phyloP scores from a whole-genome alignment of 1,140 invertebrate genomes.

The Sitophilus oryzae region DNA sequence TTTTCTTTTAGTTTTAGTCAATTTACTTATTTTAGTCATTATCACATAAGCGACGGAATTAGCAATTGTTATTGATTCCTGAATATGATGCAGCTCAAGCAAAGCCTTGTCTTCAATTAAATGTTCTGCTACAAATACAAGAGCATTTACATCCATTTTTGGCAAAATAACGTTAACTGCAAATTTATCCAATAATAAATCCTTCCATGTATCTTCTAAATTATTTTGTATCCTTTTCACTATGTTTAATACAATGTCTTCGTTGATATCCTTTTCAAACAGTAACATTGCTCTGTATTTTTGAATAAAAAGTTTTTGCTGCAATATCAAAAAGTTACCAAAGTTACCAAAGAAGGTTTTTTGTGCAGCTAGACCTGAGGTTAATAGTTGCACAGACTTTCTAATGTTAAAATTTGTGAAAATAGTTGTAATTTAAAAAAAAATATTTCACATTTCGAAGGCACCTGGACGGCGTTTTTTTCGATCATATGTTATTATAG shows the following conservation, averaged over 20 bases:
- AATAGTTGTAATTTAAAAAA: no score
- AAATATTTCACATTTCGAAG: no score
- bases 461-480: no score
- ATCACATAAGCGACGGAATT: slow-evolving; percentile 21
- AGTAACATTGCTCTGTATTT: slow-evolving; percentile 34
- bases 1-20: slow-evolving; percentile 28
- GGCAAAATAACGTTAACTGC: slow-evolving; percentile 27
- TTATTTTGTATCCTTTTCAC: slow-evolving; percentile 25
- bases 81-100: slow-evolving; percentile 11
- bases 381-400: no score
- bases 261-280: slow-evolving; percentile 29
- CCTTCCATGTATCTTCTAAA: slow-evolving; percentile 31
- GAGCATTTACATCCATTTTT: slow-evolving; percentile 27
- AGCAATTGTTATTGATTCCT: slow-evolving; percentile 22
- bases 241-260: slow-evolving; percentile 28
- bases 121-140: slow-evolving; percentile 19
- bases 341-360: no score
- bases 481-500: no score
- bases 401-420: no score
- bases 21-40: slow-evolving; percentile 31
- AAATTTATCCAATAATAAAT: slow-evolving; percentile 35
- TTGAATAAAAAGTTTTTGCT: slow-evolving; percentile 39
- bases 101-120: slow-evolving; percentile 14
- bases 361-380: no score
- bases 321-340: slow-evolving; percentile 17